Evolutionary conservation across 2,113 vertebrate species (phyloP).

Genomic region (Arothron firmamentum): DNA sequence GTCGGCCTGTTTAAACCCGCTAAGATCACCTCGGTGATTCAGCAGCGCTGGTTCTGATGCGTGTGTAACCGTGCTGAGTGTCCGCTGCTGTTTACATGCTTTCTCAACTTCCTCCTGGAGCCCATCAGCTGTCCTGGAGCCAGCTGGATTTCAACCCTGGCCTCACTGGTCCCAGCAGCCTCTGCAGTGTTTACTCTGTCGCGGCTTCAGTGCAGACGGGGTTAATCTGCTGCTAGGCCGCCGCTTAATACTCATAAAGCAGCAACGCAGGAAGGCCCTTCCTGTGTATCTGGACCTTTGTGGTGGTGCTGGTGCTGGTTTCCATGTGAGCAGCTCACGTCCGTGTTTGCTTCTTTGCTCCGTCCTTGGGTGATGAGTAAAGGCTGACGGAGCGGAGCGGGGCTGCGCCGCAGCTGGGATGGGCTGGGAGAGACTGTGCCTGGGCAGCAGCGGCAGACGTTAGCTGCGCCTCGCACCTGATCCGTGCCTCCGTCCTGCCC

Average conservation of each 20-base stretch:
- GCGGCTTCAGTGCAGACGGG: slow-evolving; percentile 21
- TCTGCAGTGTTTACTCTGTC: slow-evolving; percentile 7
- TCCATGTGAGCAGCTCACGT: not conserved
- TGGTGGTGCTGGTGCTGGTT: slow-evolving; percentile 3
- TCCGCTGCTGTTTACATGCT: not conserved
- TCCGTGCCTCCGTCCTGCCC: not conserved
- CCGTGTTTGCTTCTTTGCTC: no score
- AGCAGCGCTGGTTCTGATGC: no score
- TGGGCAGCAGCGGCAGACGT: slow-evolving; percentile 15
- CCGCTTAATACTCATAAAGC: slow-evolving; percentile 34
- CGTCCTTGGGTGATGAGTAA: not conserved
- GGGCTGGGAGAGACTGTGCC: not conserved
- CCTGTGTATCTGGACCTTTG: slow-evolving; percentile 7
- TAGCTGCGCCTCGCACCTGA: slow-evolving; percentile 21
- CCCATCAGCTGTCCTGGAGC: slow-evolving; percentile 2
- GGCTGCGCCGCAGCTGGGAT: not conserved
- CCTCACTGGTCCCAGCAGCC: slow-evolving; percentile 9
- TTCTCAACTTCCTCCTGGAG: not conserved
- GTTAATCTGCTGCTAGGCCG: slow-evolving; percentile 46
- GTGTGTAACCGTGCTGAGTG: no score
- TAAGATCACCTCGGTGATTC: no score
- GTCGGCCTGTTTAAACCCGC: no score
- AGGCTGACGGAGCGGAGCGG: not conserved
- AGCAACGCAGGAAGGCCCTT: slow-evolving; percentile 34
- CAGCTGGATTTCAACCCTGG: slow-evolving; percentile 22